Percentiles rank a stretch among this genome's conserved stretches.
phyloP scores from a whole-genome alignment of 2,888 invertebrate species.

The Ceraclea dissimilis region DNA sequence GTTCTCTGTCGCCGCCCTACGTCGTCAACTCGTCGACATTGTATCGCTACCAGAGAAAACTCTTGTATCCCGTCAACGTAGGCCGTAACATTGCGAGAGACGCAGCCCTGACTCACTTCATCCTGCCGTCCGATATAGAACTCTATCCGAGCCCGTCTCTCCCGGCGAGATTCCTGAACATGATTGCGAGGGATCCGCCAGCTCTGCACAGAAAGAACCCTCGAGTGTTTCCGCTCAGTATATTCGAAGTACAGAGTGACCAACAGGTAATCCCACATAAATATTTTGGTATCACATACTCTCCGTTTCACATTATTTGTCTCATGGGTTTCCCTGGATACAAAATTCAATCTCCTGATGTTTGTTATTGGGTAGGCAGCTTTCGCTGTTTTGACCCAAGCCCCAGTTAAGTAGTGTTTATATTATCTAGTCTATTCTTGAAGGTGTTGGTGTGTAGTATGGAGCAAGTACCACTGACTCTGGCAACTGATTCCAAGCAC shows the following conservation, averaged over 20 bases:
- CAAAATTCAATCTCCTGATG: no score
- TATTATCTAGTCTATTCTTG: no score
- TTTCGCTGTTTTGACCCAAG: no score
- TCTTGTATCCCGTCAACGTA: slow-evolving; percentile 85
- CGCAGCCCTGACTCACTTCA: slow-evolving; percentile 71
- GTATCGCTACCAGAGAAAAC: slow-evolving; percentile 72
- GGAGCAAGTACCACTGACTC: no score
- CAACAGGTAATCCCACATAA: slow-evolving; percentile 29
- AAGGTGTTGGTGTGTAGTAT: no score
- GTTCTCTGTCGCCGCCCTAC: slow-evolving; percentile 64
- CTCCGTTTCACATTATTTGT: no score
- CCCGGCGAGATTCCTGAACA: slow-evolving; percentile 72
- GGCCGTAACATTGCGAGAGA: slow-evolving; percentile 85
- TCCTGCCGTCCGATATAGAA: slow-evolving; percentile 84
- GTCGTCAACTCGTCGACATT: slow-evolving; percentile 55
- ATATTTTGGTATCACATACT: no score
- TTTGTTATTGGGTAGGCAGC: no score
- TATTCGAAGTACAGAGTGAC: slow-evolving; percentile 77
- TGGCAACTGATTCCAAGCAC: no score
- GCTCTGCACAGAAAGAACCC: slow-evolving; percentile 51
- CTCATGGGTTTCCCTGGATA: no score
- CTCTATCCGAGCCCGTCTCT: slow-evolving; percentile 81
- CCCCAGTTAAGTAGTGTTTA: no score
- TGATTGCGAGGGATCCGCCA: slow-evolving; percentile 67
- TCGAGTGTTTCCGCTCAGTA: slow-evolving; percentile 79